A percentile compares a stretch with the other conserved stretches of the same genome.
phyloP scores from a whole-genome alignment of 2,888 invertebrate genomes.

The Chouioia cunea region DNA sequence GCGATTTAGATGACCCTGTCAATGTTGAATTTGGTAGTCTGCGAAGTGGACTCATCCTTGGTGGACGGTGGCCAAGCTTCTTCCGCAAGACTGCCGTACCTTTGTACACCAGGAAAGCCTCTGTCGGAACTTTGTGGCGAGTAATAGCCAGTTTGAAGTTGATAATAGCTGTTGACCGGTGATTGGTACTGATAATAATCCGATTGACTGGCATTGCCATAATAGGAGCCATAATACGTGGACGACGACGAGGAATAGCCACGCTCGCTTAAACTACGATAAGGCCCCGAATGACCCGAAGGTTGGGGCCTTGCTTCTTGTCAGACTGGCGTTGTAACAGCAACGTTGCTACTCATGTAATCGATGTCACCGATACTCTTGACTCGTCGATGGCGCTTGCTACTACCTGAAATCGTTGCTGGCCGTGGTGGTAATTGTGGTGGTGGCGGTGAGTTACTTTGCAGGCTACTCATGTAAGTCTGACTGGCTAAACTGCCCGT shows the following conservation, averaged over 20 bases:
- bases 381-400: constrained; percentile 76
- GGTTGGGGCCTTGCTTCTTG: constrained; percentile 65
- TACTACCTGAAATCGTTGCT: constrained; percentile 62
- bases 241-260: constrained; percentile 63
- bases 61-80: constrained; percentile 61
- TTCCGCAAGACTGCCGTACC: constrained; percentile 65
- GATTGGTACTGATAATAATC: constrained; percentile 62
- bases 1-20: constrained; percentile 49
- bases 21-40: constrained; percentile 58
- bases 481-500: constrained; percentile 72
- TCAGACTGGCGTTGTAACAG: constrained; percentile 66
- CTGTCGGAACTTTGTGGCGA: constrained; percentile 64
- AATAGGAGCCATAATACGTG: constrained; percentile 58
- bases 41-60: constrained; percentile 55
- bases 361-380: constrained; percentile 84
- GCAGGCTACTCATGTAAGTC: constrained; percentile 71
- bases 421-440: constrained; percentile 67
- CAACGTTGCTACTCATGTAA: constrained; percentile 63
- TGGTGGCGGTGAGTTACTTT: constrained; percentile 73
- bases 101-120: constrained; percentile 62
- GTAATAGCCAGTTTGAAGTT: constrained; percentile 63
- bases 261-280: constrained; percentile 66
- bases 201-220: constrained; percentile 55
- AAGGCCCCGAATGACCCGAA: constrained; percentile 61
- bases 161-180: constrained; percentile 55